phyloP scores from a whole-genome alignment of 2,888 invertebrate species.

The Pherbina coryleti region DNA sequence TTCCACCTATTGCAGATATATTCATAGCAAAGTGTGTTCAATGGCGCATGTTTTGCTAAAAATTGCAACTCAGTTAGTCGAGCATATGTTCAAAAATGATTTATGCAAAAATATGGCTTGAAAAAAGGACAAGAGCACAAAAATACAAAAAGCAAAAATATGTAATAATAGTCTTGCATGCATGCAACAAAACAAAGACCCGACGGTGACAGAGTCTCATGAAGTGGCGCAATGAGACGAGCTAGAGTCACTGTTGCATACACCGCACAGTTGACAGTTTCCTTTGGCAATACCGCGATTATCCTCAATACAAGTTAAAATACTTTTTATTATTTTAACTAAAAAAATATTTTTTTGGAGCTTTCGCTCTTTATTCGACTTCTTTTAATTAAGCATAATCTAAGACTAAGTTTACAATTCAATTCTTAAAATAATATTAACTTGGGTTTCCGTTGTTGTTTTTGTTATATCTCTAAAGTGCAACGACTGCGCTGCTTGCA shows the following conservation, averaged over 20 bases:
- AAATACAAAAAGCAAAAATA: not conserved
- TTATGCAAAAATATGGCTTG: not conserved
- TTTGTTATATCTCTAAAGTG: too few relatives aligned
- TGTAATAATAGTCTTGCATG: not conserved
- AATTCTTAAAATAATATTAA: too few relatives aligned
- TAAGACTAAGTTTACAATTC: too few relatives aligned
- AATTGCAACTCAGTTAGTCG: conserved; percentile 1
- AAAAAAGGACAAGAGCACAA: not conserved
- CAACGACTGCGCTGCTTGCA: too few relatives aligned
- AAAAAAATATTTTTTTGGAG: too few relatives aligned
- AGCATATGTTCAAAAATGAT: conserved; percentile 2
- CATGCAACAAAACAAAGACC: not conserved
- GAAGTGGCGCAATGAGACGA: not conserved
- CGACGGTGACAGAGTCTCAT: not conserved
- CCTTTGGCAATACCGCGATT: not conserved
- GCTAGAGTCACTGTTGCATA: not conserved
- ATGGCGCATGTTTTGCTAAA: not conserved
- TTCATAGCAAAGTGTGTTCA: too few relatives aligned
- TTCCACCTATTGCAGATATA: too few relatives aligned
- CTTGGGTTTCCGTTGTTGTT: too few relatives aligned
- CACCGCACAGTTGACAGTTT: not conserved
- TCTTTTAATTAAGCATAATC: too few relatives aligned
- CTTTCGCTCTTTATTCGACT: too few relatives aligned
- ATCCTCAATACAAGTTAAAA: not conserved
- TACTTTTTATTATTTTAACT: too few relatives aligned